A percentile compares a stretch with the other conserved stretches of the same genome.
phyloP scores from a whole-genome alignment of 1,140 invertebrate species.

The Eueides isabella region DNA sequence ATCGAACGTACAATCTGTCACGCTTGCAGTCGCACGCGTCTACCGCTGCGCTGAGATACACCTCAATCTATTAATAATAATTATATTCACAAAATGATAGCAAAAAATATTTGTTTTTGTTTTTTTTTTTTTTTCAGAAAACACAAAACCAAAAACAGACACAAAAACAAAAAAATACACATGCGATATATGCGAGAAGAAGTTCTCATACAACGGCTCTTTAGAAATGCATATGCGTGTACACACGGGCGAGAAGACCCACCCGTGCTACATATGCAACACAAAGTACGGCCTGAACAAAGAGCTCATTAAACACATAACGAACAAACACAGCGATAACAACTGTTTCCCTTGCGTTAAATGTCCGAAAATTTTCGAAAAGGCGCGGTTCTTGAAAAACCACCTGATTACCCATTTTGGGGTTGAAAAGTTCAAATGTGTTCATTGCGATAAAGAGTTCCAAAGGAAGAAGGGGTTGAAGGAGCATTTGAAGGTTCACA shows the following conservation, averaged over 20 bases:
- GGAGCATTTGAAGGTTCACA: constrained; percentile 71
- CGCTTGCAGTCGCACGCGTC: too few species aligned
- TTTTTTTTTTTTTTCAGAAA: background rate
- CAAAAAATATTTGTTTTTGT: too few species aligned
- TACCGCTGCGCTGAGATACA: too few species aligned
- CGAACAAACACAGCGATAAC: constrained; percentile 42
- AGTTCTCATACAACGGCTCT: constrained; percentile 69
- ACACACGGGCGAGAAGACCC: constrained; percentile 78
- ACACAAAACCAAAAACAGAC: background rate
- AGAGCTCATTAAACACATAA: constrained; percentile 64
- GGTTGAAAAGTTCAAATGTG: constrained; percentile 61
- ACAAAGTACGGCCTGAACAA: constrained; percentile 55
- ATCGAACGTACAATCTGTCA: too few species aligned
- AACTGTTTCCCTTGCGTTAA: constrained; percentile 54
- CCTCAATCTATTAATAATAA: too few species aligned
- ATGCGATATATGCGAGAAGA: constrained; percentile 60
- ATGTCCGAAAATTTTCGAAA: constrained; percentile 57
- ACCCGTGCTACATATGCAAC: constrained; percentile 60
- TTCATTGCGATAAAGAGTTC: constrained; percentile 61
- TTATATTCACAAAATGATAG: too few species aligned
- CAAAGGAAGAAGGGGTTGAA: constrained; percentile 66
- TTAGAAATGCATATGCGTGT: constrained; percentile 64
- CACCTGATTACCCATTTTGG: constrained; percentile 58
- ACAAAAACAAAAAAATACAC: constrained; percentile 54
- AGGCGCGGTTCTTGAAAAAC: constrained; percentile 57